phyloP scores from a whole-genome alignment of 2,113 vertebrate species.

The Platanista minor region DNA sequence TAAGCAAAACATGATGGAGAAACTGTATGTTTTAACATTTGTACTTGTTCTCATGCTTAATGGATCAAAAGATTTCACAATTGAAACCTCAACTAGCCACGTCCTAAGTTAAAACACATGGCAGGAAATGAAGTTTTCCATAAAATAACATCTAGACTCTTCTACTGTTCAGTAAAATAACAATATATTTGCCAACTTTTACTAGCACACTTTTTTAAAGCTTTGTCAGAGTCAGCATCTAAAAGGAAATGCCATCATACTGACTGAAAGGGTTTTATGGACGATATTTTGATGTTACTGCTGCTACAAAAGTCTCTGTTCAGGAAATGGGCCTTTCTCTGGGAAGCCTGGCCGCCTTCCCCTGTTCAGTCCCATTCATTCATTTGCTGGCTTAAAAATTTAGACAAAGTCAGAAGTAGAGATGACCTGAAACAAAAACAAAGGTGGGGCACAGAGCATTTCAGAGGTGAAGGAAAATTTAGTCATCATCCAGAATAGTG shows the following conservation, averaged over 20 bases:
- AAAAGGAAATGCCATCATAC: constrained; percentile 58
- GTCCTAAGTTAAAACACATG: constrained; percentile 78
- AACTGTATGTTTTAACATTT: constrained; percentile 32
- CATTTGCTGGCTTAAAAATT: constrained; percentile 15
- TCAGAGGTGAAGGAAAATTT: constrained; percentile 4
- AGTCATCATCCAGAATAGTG: background rate
- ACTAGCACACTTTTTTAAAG: constrained; percentile 59
- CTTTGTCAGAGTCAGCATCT: constrained; percentile 45
- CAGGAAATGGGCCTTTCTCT: constrained; percentile 53
- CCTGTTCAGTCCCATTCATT: background rate
- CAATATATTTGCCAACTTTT: constrained; percentile 69
- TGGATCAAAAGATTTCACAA: constrained; percentile 69
- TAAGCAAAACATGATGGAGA: constrained; percentile 12
- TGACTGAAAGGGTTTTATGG: constrained; percentile 44
- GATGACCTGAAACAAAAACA: background rate
- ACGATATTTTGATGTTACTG: constrained; percentile 16
- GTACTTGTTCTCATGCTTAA: constrained; percentile 64
- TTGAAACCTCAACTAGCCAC: constrained; percentile 54
- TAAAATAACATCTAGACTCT: constrained; percentile 75
- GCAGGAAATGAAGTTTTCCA: constrained; percentile 80
- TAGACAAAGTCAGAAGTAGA: constrained; percentile 8
- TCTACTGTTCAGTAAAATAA: constrained; percentile 78
- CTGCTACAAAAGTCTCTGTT: constrained; percentile 18
- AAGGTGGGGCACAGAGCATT: background rate
- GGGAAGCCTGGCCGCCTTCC: constrained; percentile 15